Base-by-base conservation (phyloP, 2,888 invertebrate species). In the Hirtodrosophila cameraria region DNA sequence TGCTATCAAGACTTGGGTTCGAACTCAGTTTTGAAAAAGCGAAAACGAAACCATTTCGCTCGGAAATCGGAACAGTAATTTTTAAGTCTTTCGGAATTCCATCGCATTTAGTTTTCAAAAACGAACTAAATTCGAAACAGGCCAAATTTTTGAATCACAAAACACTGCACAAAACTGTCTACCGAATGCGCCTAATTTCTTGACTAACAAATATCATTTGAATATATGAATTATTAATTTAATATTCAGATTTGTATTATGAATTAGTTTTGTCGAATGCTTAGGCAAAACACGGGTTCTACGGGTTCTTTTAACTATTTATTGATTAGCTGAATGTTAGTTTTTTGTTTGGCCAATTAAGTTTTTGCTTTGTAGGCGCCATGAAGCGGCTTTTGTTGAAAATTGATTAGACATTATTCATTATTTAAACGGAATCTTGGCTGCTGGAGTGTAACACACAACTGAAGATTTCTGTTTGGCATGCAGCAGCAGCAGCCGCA, bases 331-430 rank as follows among this genome's bases (percentile, higher is more conserved):
- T 11, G 20, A n/a, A 11, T 18, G 9, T 33, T 38, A 1, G 25
- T 31, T 46, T 59, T 18, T 31, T 23, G 16, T 31, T 12, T 20
- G 45, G 11, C 48, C 25, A 31, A 61, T 57, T 48, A 55, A 38
- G 3, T 42, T 25, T 20, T n/a, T 25, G 6, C 25, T 12, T 30
- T 30, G 42, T 27, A 13, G 27, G 11, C 13, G 20, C 35, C 41
- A 33, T 23, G 16, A 15, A 13, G 9, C 18, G 35, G 35, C 11
- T 20, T 31, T 27, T 20, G 20, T 25, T 13, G 1, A 52, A n/a
- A 39, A 58, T 53, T 53, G 41, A 52, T 58, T 53, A 36, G 20
- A 25, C 8, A 23, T 23, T 7, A 52, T 43, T 53, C 53, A 58
- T 43, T 27, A 52, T 42, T 31, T 18, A 18, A 16, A 25, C 38